Conservation (phyloP, 2,113 vertebrate genomes). For the Peucedramus taeniatus region DNA sequence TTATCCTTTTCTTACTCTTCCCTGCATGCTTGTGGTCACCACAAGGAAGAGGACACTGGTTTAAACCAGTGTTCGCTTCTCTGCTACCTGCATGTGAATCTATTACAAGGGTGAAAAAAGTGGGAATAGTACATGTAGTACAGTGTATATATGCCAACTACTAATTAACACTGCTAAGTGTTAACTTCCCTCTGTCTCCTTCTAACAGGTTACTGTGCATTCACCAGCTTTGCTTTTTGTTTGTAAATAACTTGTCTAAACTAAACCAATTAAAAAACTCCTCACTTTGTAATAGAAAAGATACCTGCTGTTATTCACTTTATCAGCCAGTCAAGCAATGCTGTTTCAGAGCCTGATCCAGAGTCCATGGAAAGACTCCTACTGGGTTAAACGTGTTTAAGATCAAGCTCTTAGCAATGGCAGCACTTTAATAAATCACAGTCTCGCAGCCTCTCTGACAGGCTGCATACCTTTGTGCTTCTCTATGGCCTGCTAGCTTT, state of each 20-base stretch:
- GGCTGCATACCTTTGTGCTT: background rate
- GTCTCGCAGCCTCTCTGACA: background rate
- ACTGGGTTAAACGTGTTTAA: background rate
- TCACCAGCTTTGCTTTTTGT: background rate
- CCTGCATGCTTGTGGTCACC: background rate
- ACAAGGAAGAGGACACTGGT: background rate
- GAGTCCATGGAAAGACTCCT: background rate
- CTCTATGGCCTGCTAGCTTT: background rate
- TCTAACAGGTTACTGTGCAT: background rate
- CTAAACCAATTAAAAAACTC: background rate
- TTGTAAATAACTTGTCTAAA: background rate
- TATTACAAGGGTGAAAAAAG: background rate
- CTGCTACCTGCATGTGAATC: background rate
- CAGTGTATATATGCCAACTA: background rate
- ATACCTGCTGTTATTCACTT: background rate
- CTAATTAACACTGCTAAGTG: background rate
- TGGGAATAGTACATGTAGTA: background rate
- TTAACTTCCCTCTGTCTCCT: background rate
- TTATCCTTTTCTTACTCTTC: background rate
- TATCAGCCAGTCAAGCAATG: background rate
- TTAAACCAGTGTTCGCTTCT: background rate
- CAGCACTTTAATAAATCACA: background rate
- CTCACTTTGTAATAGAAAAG: background rate
- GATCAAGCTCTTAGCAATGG: background rate
- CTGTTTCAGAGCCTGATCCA: background rate